Conservation (phyloP, 2,888 invertebrate species). For the Eulithis prunata region DNA sequence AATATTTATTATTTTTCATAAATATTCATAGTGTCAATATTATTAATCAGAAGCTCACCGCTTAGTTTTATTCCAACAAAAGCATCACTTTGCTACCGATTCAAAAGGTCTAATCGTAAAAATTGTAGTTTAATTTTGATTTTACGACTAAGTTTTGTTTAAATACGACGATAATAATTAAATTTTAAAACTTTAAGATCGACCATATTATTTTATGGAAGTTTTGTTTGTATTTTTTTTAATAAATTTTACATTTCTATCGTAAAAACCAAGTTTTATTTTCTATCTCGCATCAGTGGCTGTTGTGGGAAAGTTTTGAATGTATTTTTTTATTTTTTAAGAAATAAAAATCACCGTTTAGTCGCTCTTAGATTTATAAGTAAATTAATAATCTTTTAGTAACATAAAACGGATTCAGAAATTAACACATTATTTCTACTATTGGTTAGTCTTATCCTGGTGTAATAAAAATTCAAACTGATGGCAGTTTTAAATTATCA, state of each 20-base stretch:
- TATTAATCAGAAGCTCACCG: conserved; percentile 11
- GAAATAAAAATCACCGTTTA: conserved; percentile 1
- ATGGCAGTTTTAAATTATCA: too few relatives aligned
- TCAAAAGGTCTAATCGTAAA: conserved; percentile 27
- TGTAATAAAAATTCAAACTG: too few relatives aligned
- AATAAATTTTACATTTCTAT: conserved; percentile 35
- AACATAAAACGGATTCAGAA: conserved; percentile 5
- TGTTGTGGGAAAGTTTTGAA: conserved; percentile 23
- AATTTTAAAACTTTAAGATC: conserved; percentile 27
- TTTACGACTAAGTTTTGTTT: conserved; percentile 32
- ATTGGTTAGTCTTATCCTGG: too few relatives aligned
- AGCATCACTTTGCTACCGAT: conserved; percentile 27
- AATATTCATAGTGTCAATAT: conserved; percentile 21
- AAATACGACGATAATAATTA: conserved; percentile 31
- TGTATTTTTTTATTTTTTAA: conserved; percentile 24
- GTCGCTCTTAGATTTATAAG: conserved; percentile 1
- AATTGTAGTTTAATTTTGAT: conserved; percentile 24
- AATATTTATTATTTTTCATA: conserved; percentile 18
- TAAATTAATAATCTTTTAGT: conserved; percentile 13
- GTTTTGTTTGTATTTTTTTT: conserved; percentile 28
- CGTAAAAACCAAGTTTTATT: conserved; percentile 33
- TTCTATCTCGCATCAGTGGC: conserved; percentile 3
- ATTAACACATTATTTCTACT: conserved; percentile 8
- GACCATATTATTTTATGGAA: conserved; percentile 33
- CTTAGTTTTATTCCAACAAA: conserved; percentile 21